Evolutionary conservation across 2,113 vertebrate species (phyloP).

Genomic region (Dendropsophus ebraccatus): DNA sequence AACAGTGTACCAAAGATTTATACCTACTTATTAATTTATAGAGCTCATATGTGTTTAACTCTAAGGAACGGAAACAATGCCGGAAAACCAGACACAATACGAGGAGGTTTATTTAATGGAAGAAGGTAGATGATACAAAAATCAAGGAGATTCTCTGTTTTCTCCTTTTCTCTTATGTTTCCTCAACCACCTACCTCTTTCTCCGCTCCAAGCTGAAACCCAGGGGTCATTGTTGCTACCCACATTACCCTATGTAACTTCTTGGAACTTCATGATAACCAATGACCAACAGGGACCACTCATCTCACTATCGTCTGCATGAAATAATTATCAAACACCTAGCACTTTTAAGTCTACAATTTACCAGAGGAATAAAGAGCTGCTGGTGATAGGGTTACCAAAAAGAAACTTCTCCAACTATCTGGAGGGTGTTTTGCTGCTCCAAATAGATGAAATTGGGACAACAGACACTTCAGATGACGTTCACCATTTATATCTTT

Average conservation of each 20-base stretch:
- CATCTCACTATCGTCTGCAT: neutral
- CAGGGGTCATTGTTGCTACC: neutral
- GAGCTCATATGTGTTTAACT: neutral
- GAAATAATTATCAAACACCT: no score
- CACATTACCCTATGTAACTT: no score
- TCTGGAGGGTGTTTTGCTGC: no score
- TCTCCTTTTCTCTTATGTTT: neutral
- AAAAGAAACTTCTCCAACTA: no score
- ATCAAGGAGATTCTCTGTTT: neutral
- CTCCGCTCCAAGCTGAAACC: no score
- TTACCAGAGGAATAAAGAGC: no score
- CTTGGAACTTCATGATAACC: neutral
- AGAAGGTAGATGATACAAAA: neutral
- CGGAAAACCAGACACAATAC: neutral
- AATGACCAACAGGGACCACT: neutral
- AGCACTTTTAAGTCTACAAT: no score
- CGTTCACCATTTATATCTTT: no score
- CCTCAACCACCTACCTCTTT: neutral
- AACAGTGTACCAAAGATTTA: neutral
- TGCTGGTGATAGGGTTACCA: no score
- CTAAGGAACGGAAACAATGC: neutral
- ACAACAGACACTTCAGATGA: no score
- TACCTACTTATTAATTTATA: conserved; percentile 27
- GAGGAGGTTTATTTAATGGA: neutral
- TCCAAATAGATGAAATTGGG: no score